Conservation (phyloP, 2,113 vertebrate genomes). For the Stegostoma tigrinum region DNA sequence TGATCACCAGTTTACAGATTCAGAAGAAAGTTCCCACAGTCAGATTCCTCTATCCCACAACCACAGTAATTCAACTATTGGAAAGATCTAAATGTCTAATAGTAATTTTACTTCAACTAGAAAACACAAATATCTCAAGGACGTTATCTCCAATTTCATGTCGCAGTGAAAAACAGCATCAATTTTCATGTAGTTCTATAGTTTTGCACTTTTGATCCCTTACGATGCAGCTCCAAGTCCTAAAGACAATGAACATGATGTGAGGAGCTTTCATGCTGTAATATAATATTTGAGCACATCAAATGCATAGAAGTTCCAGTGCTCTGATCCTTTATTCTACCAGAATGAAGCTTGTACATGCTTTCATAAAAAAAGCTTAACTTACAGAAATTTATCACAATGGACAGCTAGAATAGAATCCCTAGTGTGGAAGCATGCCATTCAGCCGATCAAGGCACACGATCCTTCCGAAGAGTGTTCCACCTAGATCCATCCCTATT, state of each 20-base stretch:
- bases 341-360: too few species aligned
- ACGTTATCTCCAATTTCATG: background rate
- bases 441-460: too few species aligned
- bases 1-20: background rate
- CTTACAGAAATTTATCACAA: too few species aligned
- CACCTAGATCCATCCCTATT: too few species aligned
- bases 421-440: too few species aligned
- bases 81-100: background rate
- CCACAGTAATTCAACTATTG: background rate
- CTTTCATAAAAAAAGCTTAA: too few species aligned
- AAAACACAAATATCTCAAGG: background rate
- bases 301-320: too few species aligned
- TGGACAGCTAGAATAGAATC: too few species aligned
- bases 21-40: background rate
- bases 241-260: background rate
- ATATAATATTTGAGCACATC: too few species aligned
- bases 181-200: background rate
- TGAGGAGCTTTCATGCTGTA: background rate
- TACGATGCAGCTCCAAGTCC: background rate
- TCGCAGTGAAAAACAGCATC: background rate
- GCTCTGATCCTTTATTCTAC: too few species aligned
- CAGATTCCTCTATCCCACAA: background rate
- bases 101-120: background rate
- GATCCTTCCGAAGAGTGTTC: too few species aligned
- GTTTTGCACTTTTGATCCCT: background rate